Conservation (phyloP, 2,888 invertebrate species). For the Frankliniella fusca region DNA sequence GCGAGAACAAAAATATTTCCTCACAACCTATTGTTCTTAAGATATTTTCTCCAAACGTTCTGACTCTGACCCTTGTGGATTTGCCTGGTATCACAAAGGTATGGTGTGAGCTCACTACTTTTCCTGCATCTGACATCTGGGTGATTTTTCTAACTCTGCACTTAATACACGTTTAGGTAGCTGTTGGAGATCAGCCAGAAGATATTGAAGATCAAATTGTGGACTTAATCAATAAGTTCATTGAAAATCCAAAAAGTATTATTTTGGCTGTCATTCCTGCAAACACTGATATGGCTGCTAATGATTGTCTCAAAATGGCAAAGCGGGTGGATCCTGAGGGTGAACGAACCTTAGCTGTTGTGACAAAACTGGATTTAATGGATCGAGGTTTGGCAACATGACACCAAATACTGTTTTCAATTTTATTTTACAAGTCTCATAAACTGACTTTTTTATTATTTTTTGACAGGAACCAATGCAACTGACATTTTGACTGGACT, state of each 20-base stretch:
- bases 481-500: slow-evolving; percentile 59
- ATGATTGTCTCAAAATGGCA: slow-evolving; percentile 59
- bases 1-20: slow-evolving; percentile 58
- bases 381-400: slow-evolving; percentile 44
- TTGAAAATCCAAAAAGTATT: slow-evolving; percentile 51
- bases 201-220: slow-evolving; percentile 59
- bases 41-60: slow-evolving; percentile 56
- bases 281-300: slow-evolving; percentile 63
- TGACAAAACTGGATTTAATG: slow-evolving; percentile 64
- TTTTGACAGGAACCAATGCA: slow-evolving; percentile 58
- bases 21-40: slow-evolving; percentile 56
- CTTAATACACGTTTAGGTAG: slow-evolving; percentile 37
- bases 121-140: too few species aligned
- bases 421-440: too few species aligned
- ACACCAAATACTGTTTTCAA: too few species aligned
- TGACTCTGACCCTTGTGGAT: slow-evolving; percentile 58
- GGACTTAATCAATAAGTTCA: slow-evolving; percentile 53
- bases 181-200: slow-evolving; percentile 60
- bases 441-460: too few species aligned
- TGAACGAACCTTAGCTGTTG: slow-evolving; percentile 57
- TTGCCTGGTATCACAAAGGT: slow-evolving; percentile 61
- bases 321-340: slow-evolving; percentile 58
- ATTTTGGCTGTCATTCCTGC: slow-evolving; percentile 60
- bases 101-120: too few species aligned
- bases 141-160: too few species aligned